These are phyloP conservation scores for Agrotis ipsilon DNA, from an alignment of 2,888 invertebrate genomes.

Conservation along the genomic window DNA sequence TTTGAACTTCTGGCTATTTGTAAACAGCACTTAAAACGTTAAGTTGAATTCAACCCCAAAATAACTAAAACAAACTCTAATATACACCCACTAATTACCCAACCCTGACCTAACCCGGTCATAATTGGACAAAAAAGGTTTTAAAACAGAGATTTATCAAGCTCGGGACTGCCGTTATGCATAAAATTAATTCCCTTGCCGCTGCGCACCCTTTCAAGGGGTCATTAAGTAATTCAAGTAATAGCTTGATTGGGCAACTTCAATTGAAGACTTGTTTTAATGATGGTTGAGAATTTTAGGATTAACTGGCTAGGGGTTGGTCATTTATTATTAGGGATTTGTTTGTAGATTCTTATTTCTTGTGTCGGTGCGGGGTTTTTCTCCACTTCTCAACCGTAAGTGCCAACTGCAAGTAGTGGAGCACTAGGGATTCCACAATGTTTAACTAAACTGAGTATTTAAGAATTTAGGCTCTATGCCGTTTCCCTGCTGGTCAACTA, in stretches of 20 bases:
- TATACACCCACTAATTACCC: not conserved
- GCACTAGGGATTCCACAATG: too few relatives aligned
- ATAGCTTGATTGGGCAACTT: constrained; percentile 38
- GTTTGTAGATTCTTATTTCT: not conserved
- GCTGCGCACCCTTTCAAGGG: constrained; percentile 34
- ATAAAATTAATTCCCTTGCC: constrained; percentile 33
- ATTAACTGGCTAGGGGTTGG: not conserved
- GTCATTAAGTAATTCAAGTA: constrained; percentile 32
- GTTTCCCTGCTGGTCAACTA: too few relatives aligned
- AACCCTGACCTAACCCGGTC: constrained; percentile 1
- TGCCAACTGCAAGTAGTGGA: too few relatives aligned
- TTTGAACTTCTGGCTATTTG: too few relatives aligned
- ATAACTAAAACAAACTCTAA: not conserved
- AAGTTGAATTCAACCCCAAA: constrained; percentile 13
- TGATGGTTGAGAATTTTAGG: constrained; percentile 13
- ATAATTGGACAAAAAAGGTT: constrained; percentile 16
- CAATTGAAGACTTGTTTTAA: constrained; percentile 25
- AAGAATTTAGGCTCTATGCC: too few relatives aligned
- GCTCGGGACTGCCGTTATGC: constrained; percentile 13
- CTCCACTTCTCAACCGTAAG: too few relatives aligned
- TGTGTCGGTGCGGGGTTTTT: not conserved
- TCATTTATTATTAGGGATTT: not conserved
- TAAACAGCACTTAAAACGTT: constrained; percentile 10
- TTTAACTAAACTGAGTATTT: too few relatives aligned
- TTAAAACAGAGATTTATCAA: constrained; percentile 29